phyloP scores from a whole-genome alignment of 2,797 vertebrate species.

The Sorex maritimensis region DNA sequence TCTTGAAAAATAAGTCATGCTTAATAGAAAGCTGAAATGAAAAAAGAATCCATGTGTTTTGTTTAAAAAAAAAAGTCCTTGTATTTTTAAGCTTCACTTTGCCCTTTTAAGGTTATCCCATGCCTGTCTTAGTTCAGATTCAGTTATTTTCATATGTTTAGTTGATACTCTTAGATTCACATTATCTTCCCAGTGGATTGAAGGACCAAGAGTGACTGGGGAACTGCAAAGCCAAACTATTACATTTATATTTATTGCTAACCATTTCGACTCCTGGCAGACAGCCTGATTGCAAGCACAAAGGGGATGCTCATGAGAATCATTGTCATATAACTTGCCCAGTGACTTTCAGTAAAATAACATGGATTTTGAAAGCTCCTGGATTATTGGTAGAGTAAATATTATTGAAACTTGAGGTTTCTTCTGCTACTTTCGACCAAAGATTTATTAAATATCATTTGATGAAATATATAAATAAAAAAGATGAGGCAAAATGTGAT shows the following conservation, averaged over 20 bases:
- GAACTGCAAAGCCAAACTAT: constrained; percentile 81
- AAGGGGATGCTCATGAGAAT: constrained; percentile 86
- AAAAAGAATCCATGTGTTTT: neutral
- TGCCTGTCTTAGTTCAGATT: constrained; percentile 34
- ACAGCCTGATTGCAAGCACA: constrained; percentile 88
- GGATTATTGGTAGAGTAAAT: constrained; percentile 83
- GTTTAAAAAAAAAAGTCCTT: neutral
- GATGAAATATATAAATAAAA: constrained; percentile 86
- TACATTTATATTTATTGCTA: constrained; percentile 89
- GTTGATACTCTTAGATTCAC: constrained; percentile 66
- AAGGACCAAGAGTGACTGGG: constrained; percentile 69
- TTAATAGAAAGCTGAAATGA: constrained; percentile 28
- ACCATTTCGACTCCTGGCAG: constrained; percentile 89
- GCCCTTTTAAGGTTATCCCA: neutral
- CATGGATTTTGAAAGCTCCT: constrained; percentile 78
- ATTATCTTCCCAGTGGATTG: constrained; percentile 65
- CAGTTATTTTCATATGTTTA: constrained; percentile 67
- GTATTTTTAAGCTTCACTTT: neutral
- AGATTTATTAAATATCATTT: constrained; percentile 87
- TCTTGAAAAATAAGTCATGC: neutral
- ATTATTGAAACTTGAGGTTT: constrained; percentile 85
- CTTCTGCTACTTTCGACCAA: constrained; percentile 81
- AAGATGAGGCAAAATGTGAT: constrained; percentile 81
- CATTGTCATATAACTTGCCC: constrained; percentile 78
- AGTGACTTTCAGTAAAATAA: constrained; percentile 87